Base-by-base conservation (phyloP, 1,140 invertebrate genomes). In the Helicoverpa armigera region DNA sequence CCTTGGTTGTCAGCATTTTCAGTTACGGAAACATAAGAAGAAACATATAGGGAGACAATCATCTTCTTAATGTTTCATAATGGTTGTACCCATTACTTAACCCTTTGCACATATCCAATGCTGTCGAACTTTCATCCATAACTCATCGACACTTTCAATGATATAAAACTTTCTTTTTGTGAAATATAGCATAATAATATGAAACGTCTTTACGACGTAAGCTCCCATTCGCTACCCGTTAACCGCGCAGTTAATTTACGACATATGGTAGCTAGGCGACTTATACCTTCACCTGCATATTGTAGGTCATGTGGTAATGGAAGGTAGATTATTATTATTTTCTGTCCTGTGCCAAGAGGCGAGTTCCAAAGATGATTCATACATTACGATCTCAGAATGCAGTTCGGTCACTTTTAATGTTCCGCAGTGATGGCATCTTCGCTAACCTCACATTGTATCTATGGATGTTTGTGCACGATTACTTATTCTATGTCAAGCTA, bases 321-420 rank as follows among this genome's bases (percentile, higher is more conserved):
- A 58, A 76, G 56, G 82, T 75, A 79, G 53, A 58, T 67, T 88
- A 86, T 88, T 89, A 87, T 87, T 89, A 87, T 85, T 86, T 80
- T 79, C 78, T 83, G 85, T 86, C 85, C 84, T 80, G 78, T 92
- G 92, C 90, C 90, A 94, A 92, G 88, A 88, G 31, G 65, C 86
- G 56, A 84, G 79, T 83, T 86, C 77, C 86, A 80, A 86, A 65
- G 85, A 85, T 94, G 92, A 94, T 86, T 94, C 91, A 94, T 87
- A 82, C 78, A 78, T 84, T 85, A 82, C 86, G 79, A 85, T 84
- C 84, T 76, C 83, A 89, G 89, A 93, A 94, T 93, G 91, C 89
- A 91, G 90, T 90, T 88, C 63, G 90, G 87, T 88, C 86, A 88
- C 87, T 89, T 87, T 85, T 87, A 77, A 85, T 83, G 81, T 86